Conservation (phyloP, 2,797 vertebrate genomes). For the Chromis chromis region DNA sequence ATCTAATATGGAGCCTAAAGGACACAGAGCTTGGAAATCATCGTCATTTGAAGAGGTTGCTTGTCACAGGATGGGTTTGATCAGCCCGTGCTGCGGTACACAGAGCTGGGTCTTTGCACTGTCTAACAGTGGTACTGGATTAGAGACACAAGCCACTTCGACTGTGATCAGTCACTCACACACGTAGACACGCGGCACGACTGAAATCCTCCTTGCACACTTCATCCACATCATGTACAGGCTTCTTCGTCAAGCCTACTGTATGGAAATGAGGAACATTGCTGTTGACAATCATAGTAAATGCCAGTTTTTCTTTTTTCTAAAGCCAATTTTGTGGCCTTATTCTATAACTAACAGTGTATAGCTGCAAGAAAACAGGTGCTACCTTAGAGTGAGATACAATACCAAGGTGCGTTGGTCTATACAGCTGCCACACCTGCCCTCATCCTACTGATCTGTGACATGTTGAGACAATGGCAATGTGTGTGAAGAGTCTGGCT, state of each 20-base stretch:
- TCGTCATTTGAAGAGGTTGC: conserved; percentile 79
- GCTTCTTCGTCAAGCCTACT: conserved; percentile 64
- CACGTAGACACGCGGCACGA: conserved; percentile 63
- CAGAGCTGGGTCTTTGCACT: conserved; percentile 81
- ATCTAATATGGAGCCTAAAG: conserved; percentile 76
- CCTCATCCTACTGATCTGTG: conserved; percentile 62
- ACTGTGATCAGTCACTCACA: conserved; percentile 82
- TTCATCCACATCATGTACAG: conserved; percentile 67
- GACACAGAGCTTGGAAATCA: conserved; percentile 78
- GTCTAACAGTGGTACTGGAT: conserved; percentile 83
- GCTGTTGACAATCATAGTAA: conserved; percentile 57
- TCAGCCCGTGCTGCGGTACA: conserved; percentile 73
- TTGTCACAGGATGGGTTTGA: conserved; percentile 83
- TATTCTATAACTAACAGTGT: not conserved
- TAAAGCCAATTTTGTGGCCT: conserved; percentile 10
- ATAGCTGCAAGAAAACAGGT: conserved; percentile 6
- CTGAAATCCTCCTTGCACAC: conserved; percentile 74
- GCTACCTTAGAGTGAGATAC: not conserved
- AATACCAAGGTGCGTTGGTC: conserved; percentile 9
- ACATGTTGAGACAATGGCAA: conserved; percentile 65
- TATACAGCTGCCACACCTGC: conserved; percentile 37
- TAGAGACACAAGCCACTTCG: conserved; percentile 82
- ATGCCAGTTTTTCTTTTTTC: conserved; percentile 9
- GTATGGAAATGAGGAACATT: conserved; percentile 77
- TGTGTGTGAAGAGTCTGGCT: conserved; percentile 57